Conservation (phyloP, 2,113 vertebrate genomes). For the Amazona vittata region DNA sequence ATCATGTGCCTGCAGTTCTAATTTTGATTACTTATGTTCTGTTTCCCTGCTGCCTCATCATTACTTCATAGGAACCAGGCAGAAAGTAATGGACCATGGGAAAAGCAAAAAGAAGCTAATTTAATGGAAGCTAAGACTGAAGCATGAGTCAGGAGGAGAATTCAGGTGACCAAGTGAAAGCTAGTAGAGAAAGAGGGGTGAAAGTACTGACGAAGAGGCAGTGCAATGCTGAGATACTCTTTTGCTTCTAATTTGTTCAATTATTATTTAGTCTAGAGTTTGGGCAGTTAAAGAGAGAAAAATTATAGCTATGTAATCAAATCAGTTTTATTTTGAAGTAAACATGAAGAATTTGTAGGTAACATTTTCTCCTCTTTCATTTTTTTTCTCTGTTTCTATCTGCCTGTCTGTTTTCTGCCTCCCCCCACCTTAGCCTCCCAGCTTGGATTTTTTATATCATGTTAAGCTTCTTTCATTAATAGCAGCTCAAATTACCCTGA, state of each 20-base stretch:
- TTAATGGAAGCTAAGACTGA: not conserved
- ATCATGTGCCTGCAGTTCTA: not conserved
- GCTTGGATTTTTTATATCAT: not conserved
- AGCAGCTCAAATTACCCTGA: not conserved
- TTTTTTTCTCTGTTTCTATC: not conserved
- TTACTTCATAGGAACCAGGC: not conserved
- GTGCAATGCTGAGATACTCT: not conserved
- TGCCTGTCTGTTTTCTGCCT: not conserved
- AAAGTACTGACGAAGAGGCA: not conserved
- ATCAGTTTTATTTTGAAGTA: not conserved
- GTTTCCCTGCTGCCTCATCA: not conserved
- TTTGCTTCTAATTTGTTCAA: not conserved
- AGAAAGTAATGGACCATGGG: conserved; percentile 24
- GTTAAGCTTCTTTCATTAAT: not conserved
- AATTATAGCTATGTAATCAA: not conserved
- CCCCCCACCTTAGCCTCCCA: not conserved
- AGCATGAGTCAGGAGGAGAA: not conserved
- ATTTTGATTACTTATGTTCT: conserved; percentile 40
- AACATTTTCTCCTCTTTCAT: not conserved
- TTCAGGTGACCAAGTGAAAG: not conserved
- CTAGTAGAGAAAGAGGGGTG: not conserved
- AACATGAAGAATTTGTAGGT: not conserved
- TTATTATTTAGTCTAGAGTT: not conserved
- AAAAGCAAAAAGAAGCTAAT: conserved; percentile 13
- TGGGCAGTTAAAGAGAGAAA: not conserved